These are phyloP conservation scores for Cryptocephalus moraei DNA, from an alignment of 2,888 invertebrate species.

Conservation along the genomic window DNA sequence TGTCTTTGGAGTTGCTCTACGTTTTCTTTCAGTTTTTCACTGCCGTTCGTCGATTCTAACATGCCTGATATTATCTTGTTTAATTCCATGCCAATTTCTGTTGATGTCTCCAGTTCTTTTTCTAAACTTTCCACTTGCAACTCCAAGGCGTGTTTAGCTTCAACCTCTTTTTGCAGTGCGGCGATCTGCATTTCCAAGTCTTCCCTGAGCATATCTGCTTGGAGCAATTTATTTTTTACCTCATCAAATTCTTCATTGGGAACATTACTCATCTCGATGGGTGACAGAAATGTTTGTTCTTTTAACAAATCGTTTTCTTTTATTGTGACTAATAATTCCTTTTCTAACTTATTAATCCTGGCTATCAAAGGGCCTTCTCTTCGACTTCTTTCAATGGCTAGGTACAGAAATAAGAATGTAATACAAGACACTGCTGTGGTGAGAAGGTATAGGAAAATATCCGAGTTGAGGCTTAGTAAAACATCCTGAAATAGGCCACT, in stretches of 20 bases:
- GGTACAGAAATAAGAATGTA: conserved; percentile 65
- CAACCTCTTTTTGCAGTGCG: conserved; percentile 61
- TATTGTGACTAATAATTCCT: conserved; percentile 46
- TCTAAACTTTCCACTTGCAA: conserved; percentile 59
- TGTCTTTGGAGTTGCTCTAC: conserved; percentile 57
- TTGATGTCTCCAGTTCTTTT: conserved; percentile 70
- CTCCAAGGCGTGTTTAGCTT: conserved; percentile 44
- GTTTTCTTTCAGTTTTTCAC: conserved; percentile 46
- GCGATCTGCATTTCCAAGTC: conserved; percentile 57
- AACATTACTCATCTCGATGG: conserved; percentile 37
- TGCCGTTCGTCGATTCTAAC: conserved; percentile 56
- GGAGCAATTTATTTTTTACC: conserved; percentile 54
- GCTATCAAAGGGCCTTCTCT: conserved; percentile 61
- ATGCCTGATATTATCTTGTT: conserved; percentile 58
- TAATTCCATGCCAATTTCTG: conserved; percentile 68
- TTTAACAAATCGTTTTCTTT: conserved; percentile 58
- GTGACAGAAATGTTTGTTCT: conserved; percentile 29
- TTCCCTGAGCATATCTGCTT: conserved; percentile 36
- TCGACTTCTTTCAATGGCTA: conserved; percentile 65
- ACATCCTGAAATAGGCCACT: not conserved
- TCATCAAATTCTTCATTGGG: conserved; percentile 62
- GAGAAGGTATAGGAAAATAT: conserved; percentile 24
- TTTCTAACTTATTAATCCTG: conserved; percentile 54
- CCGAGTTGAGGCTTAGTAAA: conserved; percentile 17
- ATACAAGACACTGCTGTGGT: conserved; percentile 63